Conservation (phyloP, 2,113 vertebrate genomes). For the Shinisaurus crocodilurus region DNA sequence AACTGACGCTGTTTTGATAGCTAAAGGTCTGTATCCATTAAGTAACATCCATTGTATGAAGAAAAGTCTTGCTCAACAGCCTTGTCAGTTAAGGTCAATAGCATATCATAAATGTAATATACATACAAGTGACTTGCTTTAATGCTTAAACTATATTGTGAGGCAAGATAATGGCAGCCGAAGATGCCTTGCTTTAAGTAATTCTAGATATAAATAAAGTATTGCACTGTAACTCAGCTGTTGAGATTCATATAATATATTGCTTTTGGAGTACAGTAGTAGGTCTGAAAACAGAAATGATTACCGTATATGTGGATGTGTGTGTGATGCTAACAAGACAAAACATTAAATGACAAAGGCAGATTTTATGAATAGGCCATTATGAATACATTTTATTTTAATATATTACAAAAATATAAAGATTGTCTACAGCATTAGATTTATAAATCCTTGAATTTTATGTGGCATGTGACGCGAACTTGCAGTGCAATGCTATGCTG, state of each 20-base stretch:
- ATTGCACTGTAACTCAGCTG: neutral
- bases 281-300: conserved; percentile 6
- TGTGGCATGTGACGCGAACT: neutral
- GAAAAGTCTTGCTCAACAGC: conserved; percentile 56
- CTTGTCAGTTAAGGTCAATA: conserved; percentile 47
- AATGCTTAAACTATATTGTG: neutral
- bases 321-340: neutral
- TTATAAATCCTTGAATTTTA: neutral
- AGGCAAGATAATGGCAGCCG: fast-evolving
- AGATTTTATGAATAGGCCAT: neutral
- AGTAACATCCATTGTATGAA: conserved; percentile 32
- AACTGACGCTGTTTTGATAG: conserved; percentile 46
- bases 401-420: neutral
- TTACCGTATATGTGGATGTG: neutral
- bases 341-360: neutral
- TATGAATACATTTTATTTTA: neutral
- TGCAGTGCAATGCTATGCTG: neutral
- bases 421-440: neutral
- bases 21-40: conserved; percentile 55
- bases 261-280: conserved; percentile 11
- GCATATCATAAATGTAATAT: conserved; percentile 15
- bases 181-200: neutral
- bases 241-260: neutral
- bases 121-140: conserved; percentile 24
- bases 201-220: neutral